A percentile compares a stretch with the other conserved stretches of the same genome.
phyloP scores from a whole-genome alignment of 1,140 invertebrate species.

The Battus philenor region DNA sequence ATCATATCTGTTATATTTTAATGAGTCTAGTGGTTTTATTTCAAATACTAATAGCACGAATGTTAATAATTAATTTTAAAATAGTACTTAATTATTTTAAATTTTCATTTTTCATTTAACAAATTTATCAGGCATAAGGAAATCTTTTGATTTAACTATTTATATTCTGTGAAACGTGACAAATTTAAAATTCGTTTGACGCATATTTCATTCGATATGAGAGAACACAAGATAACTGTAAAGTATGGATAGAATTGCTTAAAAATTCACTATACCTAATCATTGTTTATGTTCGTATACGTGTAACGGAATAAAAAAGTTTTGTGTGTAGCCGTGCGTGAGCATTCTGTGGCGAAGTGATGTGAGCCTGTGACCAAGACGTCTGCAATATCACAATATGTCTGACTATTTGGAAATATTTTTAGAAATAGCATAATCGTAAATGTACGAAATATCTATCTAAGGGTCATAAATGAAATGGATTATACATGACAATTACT shows the following conservation, averaged over 20 bases:
- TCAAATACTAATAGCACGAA: too few relatives aligned
- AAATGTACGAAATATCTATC: conserved; percentile 46
- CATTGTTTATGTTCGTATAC: conserved; percentile 11
- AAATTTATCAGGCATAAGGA: background rate
- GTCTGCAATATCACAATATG: conserved; percentile 76
- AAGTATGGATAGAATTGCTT: background rate
- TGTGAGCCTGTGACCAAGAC: conserved; percentile 54
- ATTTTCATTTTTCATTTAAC: background rate
- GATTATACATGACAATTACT: conserved; percentile 56
- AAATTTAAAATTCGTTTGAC: conserved; percentile 14
- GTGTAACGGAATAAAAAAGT: conserved; percentile 43
- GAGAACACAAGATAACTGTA: background rate
- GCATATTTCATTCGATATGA: conserved; percentile 2
- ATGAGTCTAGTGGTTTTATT: too few relatives aligned
- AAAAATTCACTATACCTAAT: background rate
- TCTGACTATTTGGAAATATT: conserved; percentile 75
- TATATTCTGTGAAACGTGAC: background rate
- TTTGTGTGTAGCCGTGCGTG: conserved; percentile 37
- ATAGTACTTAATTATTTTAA: background rate
- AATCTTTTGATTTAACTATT: too few relatives aligned
- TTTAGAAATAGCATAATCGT: conserved; percentile 62
- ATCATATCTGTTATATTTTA: too few relatives aligned
- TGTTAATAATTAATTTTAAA: too few relatives aligned
- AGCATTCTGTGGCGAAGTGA: conserved; percentile 34
- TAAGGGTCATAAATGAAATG: conserved; percentile 50